phyloP scores from a whole-genome alignment of 2,888 invertebrate species.

The Diarsia brunnea region DNA sequence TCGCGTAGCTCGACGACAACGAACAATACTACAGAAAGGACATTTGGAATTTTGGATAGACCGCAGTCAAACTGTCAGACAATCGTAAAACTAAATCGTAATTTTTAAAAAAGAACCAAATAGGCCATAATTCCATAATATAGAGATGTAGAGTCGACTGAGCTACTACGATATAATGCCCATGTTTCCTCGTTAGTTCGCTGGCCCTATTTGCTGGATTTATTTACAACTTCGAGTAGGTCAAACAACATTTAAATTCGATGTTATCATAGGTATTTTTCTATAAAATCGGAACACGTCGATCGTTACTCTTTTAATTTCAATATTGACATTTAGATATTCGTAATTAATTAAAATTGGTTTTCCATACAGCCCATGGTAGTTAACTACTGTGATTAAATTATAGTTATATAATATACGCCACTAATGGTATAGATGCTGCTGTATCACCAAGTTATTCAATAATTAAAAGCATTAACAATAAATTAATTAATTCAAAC shows the following conservation, averaged over 20 bases:
- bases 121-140: too few species aligned
- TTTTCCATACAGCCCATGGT: constrained; percentile 34
- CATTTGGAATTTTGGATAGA: too few species aligned
- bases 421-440: constrained; percentile 9
- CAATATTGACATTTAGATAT: constrained; percentile 44
- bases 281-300: constrained; percentile 18
- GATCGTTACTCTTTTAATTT: constrained; percentile 28
- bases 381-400: constrained; percentile 19
- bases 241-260: background rate
- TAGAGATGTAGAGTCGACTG: too few species aligned
- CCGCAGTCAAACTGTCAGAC: too few species aligned
- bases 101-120: too few species aligned
- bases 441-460: constrained; percentile 39
- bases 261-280: background rate
- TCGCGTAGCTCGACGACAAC: too few species aligned
- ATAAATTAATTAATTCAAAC: constrained; percentile 57
- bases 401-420: constrained; percentile 36
- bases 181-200: background rate
- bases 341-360: constrained; percentile 35
- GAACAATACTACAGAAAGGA: too few species aligned
- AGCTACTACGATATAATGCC: background rate
- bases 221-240: background rate
- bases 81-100: too few species aligned
- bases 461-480: constrained; percentile 54
- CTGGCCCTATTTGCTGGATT: background rate